Conservation (phyloP, 2,797 vertebrate species). For the Glossophaga mutica region DNA sequence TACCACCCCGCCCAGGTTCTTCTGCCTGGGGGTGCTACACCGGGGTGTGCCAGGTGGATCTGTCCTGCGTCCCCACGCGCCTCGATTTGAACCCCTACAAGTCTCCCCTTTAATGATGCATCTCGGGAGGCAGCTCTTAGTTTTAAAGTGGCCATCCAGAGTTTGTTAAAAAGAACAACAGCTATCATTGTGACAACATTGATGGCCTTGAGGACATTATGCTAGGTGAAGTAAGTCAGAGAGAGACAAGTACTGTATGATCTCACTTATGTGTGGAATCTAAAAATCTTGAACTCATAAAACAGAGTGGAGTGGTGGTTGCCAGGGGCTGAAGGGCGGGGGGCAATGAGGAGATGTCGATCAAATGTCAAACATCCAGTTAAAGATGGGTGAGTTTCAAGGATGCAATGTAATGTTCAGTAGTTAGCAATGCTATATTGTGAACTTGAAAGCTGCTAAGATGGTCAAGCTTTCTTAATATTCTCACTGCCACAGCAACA, state of each 20-base stretch:
- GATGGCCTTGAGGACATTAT: not conserved
- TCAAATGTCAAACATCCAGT: not conserved
- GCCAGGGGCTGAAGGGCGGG: not conserved
- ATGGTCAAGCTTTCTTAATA: not conserved
- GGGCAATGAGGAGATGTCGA: no score
- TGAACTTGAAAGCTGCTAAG: not conserved
- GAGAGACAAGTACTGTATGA: not conserved
- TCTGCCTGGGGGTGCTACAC: no score
- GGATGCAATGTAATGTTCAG: not conserved
- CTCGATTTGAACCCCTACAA: not conserved
- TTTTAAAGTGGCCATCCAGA: not conserved
- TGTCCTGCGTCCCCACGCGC: not conserved
- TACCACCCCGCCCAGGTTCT: not conserved
- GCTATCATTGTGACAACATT: not conserved
- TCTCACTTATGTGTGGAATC: not conserved
- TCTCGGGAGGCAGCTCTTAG: not conserved
- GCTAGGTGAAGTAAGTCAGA: not conserved
- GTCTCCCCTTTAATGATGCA: not conserved
- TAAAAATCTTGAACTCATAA: not conserved
- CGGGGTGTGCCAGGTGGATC: fast-evolving
- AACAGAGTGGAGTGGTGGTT: not conserved
- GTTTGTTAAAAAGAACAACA: not conserved
- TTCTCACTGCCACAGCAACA: not conserved
- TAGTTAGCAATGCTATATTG: not conserved
- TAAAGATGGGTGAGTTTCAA: not conserved